Percentiles rank a stretch among this genome's conserved stretches.
Evolutionary conservation across 2,113 vertebrate species (phyloP).

Genomic region (Dolichotis patagonum): DNA sequence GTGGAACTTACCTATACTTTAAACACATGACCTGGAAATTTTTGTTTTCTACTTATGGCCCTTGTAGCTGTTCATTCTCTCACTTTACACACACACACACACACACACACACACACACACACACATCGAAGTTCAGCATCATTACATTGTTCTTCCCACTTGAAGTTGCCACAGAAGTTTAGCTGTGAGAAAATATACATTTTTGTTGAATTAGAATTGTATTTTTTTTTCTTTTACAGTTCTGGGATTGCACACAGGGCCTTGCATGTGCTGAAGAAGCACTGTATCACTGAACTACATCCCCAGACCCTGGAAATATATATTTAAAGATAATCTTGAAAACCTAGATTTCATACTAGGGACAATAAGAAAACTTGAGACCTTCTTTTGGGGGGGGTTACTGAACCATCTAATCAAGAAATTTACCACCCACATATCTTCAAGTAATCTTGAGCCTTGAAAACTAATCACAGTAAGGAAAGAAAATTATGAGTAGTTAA

Average conservation of each 20-base stretch:
- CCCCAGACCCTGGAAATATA: background rate
- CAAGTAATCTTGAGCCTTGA: conserved; percentile 47
- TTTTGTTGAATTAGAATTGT: conserved; percentile 28
- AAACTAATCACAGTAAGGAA: conserved; percentile 13
- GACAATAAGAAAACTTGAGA: background rate
- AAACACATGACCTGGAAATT: conserved; percentile 52
- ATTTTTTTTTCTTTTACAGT: background rate
- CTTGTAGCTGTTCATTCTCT: conserved; percentile 32
- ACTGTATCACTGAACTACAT: background rate
- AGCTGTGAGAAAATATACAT: background rate
- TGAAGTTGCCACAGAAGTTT: conserved; percentile 2
- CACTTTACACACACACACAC: background rate
- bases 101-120: background rate
- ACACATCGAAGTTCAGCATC: background rate
- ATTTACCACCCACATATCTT: background rate
- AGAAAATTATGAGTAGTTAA: background rate
- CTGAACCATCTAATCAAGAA: background rate
- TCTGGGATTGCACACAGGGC: background rate
- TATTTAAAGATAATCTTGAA: conserved; percentile 53
- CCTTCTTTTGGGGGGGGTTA: background rate
- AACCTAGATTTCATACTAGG: conserved; percentile 30
- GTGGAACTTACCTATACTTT: conserved; percentile 55
- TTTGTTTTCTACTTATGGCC: conserved; percentile 40
- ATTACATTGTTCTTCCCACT: background rate
- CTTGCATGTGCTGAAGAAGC: background rate